phyloP scores from a whole-genome alignment of 1,140 invertebrate genomes.

The Homarus americanus region DNA sequence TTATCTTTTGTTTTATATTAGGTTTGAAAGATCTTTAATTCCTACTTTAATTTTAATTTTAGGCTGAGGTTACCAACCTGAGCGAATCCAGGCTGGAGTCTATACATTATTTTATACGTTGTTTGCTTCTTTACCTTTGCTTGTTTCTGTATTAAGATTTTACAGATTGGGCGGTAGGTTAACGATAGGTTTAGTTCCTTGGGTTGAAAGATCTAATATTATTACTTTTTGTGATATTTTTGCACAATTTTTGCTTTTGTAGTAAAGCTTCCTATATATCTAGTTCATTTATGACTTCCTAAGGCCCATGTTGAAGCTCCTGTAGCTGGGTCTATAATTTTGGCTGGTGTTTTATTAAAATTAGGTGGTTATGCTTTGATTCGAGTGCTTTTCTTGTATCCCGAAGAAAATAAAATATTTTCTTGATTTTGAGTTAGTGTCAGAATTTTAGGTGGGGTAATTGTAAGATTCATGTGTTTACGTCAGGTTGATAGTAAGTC shows the following conservation, averaged over 20 bases:
- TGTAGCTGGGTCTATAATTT: constrained; percentile 30
- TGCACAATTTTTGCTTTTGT: neutral
- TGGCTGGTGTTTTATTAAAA: constrained; percentile 48
- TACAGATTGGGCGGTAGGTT: neutral
- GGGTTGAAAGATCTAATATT: neutral
- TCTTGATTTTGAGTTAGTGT: constrained; percentile 5
- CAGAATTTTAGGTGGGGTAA: neutral
- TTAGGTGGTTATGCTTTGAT: constrained; percentile 20
- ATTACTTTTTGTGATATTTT: neutral
- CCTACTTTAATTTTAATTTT: too few relatives aligned
- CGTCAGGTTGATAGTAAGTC: constrained; percentile 22
- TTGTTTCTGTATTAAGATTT: too few relatives aligned
- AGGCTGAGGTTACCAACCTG: too few relatives aligned
- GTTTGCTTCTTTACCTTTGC: too few relatives aligned
- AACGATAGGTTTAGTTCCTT: neutral
- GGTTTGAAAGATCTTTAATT: too few relatives aligned
- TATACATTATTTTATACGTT: too few relatives aligned
- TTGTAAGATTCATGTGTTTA: constrained; percentile 31
- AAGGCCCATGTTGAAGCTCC: constrained; percentile 36
- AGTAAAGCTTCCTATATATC: neutral
- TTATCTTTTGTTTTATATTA: too few relatives aligned
- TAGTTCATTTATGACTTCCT: constrained; percentile 29
- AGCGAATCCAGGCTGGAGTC: too few relatives aligned
- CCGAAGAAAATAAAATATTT: neutral
- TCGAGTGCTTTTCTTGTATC: neutral